Conservation (phyloP, 1,140 invertebrate genomes). For the Aphis craccivora region DNA sequence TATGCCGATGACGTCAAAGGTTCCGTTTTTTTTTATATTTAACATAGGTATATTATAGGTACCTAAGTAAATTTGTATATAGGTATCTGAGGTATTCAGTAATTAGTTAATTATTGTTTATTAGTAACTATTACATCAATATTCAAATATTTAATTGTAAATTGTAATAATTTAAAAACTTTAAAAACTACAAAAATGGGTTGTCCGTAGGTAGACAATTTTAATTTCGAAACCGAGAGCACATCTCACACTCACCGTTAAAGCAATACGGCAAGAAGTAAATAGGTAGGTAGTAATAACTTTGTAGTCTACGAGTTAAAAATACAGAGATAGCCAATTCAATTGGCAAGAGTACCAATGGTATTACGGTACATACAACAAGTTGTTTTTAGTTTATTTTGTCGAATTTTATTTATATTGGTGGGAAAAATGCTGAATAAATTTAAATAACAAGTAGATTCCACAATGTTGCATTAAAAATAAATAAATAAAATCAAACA, state of each 20-base stretch:
- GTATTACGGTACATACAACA: background rate
- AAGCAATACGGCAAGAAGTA: too few relatives aligned
- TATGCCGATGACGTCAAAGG: background rate
- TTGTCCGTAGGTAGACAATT: background rate
- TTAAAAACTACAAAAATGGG: background rate
- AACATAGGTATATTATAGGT: too few relatives aligned
- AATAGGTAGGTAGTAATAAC: background rate
- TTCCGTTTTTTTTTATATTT: background rate
- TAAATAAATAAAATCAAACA: background rate
- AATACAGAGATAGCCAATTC: background rate
- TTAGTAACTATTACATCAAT: background rate
- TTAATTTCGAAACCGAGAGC: background rate
- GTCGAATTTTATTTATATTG: background rate
- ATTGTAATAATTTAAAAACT: background rate
- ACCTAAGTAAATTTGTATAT: background rate
- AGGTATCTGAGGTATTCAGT: background rate
- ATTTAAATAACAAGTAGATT: background rate
- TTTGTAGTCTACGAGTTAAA: background rate
- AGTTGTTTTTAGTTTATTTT: background rate
- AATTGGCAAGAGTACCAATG: background rate
- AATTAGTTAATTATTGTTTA: background rate
- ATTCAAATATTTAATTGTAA: too few relatives aligned
- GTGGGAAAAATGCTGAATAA: conserved; percentile 15
- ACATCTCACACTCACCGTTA: background rate
- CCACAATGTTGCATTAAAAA: too few relatives aligned